Evolutionary conservation across 2,888 invertebrate genomes (phyloP), one percentile per base, ranked within the genome.

Genomic region (Crematogaster levior): DNA sequence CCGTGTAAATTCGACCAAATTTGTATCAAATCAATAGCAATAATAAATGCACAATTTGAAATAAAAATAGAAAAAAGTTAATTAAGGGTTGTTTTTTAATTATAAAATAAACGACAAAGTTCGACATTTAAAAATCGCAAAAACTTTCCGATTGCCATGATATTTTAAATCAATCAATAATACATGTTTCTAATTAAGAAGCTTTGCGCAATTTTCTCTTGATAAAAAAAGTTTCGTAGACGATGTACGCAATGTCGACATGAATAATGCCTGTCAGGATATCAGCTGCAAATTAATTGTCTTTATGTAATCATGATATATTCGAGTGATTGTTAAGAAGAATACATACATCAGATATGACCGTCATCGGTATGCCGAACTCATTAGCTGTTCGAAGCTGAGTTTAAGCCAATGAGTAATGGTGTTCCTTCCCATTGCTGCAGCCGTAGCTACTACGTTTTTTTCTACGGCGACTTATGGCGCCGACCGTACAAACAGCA

Each of bases 381-480:
- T 91, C 90, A 90, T 91, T 91, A 91, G 90, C 86, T 83, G 85
- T 84, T 75, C 82, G 73, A 84, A 85, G 85, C 84, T 83, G 86
- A 83, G 79, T 80, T 85, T 84, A 85, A 88, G 84, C 85, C 84
- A 87, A 88, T 89, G 89, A 90, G 85, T 88, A 89, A 90, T 89
- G 89, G 84, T 83, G 77, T 79, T 58, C 74, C 18, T 73, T 84
- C 86, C 56, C 79, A 79, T 70, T 48, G 86, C 80, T 58, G 84
- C 83, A 82, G 85, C 73, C 72, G 56, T 72, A 84, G 81, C 40
- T 77, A 66, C 84, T 83, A n/a, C 84, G 86, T 87, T 86, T 86
- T 87, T 86, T 85, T 88, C 87, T 83, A 48, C 56, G 12, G 73
- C 48, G 81, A 87, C 84, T 86, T 83, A 84, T 83, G 83, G 73